These are phyloP conservation scores for Axinella damicornis DNA, from an alignment of 37 sponge, comb jelly and placozoan species.

Conservation along the genomic window DNA sequence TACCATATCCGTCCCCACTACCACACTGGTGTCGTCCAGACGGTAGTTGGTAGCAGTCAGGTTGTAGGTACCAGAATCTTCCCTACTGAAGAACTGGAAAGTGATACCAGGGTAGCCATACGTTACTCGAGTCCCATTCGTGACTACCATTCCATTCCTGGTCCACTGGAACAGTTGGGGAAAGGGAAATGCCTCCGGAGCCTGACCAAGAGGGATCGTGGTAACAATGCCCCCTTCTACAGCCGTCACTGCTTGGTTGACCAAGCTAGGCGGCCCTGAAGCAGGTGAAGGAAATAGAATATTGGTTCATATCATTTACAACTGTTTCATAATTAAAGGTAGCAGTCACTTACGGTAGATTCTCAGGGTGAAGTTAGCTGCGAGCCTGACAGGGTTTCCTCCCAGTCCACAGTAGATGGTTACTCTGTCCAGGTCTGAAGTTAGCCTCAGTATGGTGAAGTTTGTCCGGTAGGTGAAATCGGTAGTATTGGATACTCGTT, in stretches of 20 bases:
- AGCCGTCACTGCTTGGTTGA: background rate
- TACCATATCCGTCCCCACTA: too few species aligned
- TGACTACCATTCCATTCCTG: too few species aligned
- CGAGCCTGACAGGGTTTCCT: background rate
- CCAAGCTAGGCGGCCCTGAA: background rate
- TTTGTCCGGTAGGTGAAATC: background rate
- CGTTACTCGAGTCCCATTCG: too few species aligned
- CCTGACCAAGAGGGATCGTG: background rate
- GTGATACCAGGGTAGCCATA: too few species aligned
- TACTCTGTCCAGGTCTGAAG: background rate
- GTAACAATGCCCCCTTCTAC: background rate
- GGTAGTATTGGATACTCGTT: background rate
- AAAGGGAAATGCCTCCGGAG: too few species aligned
- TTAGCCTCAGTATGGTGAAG: constrained; percentile 7
- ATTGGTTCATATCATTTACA: background rate
- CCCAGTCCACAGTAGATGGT: background rate
- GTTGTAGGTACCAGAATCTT: too few species aligned
- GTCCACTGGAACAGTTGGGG: too few species aligned
- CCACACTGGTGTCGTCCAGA: too few species aligned
- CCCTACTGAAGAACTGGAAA: too few species aligned
- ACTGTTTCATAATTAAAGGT: background rate
- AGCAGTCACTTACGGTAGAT: constrained; percentile 3
- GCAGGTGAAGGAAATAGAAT: background rate
- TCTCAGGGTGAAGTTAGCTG: background rate
- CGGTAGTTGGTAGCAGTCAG: too few species aligned